Base-by-base conservation (phyloP, 37 sponge, comb jelly and placozoan species). In the Theonella swinhoei region DNA sequence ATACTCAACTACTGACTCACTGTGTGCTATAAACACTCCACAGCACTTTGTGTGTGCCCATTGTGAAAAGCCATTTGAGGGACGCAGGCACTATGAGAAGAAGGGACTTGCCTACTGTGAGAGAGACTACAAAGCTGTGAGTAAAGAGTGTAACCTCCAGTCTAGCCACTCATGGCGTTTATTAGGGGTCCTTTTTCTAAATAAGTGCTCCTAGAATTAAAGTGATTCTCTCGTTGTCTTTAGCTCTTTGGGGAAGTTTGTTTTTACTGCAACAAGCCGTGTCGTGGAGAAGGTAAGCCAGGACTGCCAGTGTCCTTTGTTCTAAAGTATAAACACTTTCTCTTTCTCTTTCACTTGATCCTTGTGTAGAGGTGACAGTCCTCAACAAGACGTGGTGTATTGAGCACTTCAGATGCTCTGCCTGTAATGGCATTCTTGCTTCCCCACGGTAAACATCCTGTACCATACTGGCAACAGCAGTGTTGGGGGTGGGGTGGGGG, bases 31-130 rank as follows among this genome's bases (percentile, higher is more conserved):
- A n/a, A n/a, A n/a, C 24, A 34, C 71, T 81, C 4, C 20, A 11
- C 40, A 97, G 95, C 99, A 99, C 66, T 99, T 99, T 91, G 99
- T 95, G 73, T 99, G 99, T 77, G 89, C 94, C 8, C 88, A 97
- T 63, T 99, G 99, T 80, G 99, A 99, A 83, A 90, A 91, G 42
- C 89, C 97, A 42, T 99, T 99, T 82, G 97, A 96, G 28, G 99
- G 99, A 34, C 87, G 96, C 9, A 67, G 91, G 0, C 97, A 96
- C 80, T 99, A 84, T 80, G 99, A 99, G 83, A 90, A 90, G 85
- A 94, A 94, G 43, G 95, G 95, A 4, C 74, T 91, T 61, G 99
- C 99, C 22, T 99, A 96, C 75, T 99, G 99, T 64, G 99, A 99
- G 78, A 75, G 86, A 29, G 97, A 99, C 62, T 99, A 94, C 92